Evolutionary conservation across 2,797 vertebrate species (phyloP), one percentile per base, ranked within the genome.

Genomic region (Phylloscopus collybita): DNA sequence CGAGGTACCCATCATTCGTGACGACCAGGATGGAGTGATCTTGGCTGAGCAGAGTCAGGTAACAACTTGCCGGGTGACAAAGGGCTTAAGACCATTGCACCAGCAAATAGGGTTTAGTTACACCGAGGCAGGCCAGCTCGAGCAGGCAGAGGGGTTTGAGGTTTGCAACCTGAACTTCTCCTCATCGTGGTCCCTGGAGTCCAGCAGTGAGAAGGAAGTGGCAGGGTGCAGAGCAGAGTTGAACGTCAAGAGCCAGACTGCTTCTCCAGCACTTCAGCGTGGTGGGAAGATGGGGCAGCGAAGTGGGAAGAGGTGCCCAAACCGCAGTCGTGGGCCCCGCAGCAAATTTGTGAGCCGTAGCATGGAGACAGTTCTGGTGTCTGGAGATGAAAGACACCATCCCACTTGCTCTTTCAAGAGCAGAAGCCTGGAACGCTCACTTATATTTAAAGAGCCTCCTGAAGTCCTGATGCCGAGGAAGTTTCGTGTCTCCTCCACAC

Each of bases 161-260:
- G 89, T 92, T 82, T 93, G 94, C 86, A 96, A 97, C 80, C 45
- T 90, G 75, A 97, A 97, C 60, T 82, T 95, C 78, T 95, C 95
- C 45, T 80, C 97, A n/a, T 87, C 97, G 5, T 97, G 98, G 97
- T 98, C 98, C 23, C 80, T 96, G 69, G 96, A 91, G 26, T 98
- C 98, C 9, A 98, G 98, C 96, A 98, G 98, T 66, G 98, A 99
- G 78, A 97, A 97, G 88, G 98, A 98, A 10, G 70, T 97, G 53
- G 45, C 92, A 95, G 95, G 93, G 93, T 91, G 93, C 93, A 91
- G 81, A 90, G 85, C 94, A 84, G 91, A 95, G 54, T 34, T 96
- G 67, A 90, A 91, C 40, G 32, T 92, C 70, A 92, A 92, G 85
- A 95, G 88, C 50, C 93, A 92, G 66, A 90, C 90, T 50, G 80